Evolutionary conservation across 1,140 invertebrate genomes (phyloP), one percentile per base, ranked within the genome.

Genomic region (Chrysomallon squamiferum): DNA sequence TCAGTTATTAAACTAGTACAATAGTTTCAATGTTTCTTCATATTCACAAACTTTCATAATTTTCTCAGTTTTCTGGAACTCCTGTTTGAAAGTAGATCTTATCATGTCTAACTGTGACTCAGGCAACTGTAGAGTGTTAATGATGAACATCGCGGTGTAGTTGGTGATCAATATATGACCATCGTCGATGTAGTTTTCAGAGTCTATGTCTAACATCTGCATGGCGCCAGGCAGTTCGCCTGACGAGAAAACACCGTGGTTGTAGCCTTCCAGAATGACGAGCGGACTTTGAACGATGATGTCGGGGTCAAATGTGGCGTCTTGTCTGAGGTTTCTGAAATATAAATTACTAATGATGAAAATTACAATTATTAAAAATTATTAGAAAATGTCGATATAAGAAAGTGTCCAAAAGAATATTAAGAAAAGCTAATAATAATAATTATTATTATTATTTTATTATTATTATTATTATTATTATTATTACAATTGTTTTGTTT

Each of bases 231-330:
- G 69, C 7, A 72, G 52, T 7, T 35, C 45, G 25, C 62, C 62
- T 4, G 25, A 38, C 32, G 59, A 20, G 30, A 68, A 64, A 18
- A 50, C 35, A 38, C 49, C 65, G 49, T 72, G 69, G 30, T 72
- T 72, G 47, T 30, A 41, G 47, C 69, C 69, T 11, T 63, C 66
- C 22, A 72, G n/a, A 4, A 68, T 30, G 45, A 72, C 47, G n/a
- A 72, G 3, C 0, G 69, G 69, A 29, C 57, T 65, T 25, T 59
- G 60, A 7, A 35, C n/a, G 18, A 62, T 45, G 18, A 66, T 22
- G 32, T 43, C 50, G 11, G 62, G 33, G 22, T 70, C 59, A 27
- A 41, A 32, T 5, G 18, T n/a, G 13, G 30, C 47, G 13, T 59
- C 27, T 2, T 32, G 32, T 22, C 27, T 2, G 25, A 68, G 25